phyloP scores from a whole-genome alignment of 37 sponge, comb jelly and placozoan genomes.

The Chondrilla cf. caribensis region DNA sequence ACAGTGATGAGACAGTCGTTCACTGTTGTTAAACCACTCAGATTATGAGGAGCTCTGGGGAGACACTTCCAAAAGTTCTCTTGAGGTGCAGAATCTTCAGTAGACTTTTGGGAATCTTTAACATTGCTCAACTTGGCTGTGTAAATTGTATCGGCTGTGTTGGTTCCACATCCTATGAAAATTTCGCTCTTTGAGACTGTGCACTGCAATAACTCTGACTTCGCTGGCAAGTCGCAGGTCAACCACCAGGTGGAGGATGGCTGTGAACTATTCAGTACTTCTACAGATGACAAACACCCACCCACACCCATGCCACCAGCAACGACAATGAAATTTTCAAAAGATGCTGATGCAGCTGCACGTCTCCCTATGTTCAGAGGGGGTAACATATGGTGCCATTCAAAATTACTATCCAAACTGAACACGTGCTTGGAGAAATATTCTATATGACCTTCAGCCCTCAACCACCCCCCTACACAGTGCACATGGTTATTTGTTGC shows the following conservation, averaged over 20 bases:
- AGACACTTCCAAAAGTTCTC: background rate
- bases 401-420: background rate
- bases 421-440: background rate
- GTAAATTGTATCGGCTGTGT: background rate
- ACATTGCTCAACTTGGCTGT: background rate
- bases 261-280: background rate
- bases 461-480: background rate
- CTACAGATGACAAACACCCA: background rate
- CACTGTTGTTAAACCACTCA: background rate
- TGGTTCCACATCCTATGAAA: background rate
- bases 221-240: background rate
- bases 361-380: background rate
- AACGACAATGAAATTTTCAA: background rate
- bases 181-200: background rate
- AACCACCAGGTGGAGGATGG: background rate
- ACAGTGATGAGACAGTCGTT: background rate
- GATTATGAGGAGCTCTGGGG: background rate
- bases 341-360: background rate
- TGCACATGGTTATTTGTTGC: background rate
- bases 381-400: background rate
- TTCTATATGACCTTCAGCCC: background rate
- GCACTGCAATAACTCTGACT: background rate
- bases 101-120: background rate
- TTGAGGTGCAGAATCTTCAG: background rate
- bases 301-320: background rate